Conservation (phyloP, 2,888 invertebrate genomes). For the Hirtodrosophila histrioides region DNA sequence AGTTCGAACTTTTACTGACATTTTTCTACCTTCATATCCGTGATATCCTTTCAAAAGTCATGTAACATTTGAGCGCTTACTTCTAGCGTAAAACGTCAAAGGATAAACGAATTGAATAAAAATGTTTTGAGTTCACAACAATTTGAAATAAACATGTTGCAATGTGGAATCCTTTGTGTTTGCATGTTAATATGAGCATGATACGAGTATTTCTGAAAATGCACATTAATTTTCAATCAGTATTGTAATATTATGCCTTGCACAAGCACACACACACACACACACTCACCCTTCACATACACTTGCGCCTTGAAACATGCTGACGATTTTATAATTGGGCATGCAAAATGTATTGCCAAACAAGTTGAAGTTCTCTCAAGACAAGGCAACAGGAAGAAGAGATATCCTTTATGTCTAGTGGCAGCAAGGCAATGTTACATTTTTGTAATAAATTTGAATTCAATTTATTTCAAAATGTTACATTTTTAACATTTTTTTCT, state of each 20-base stretch:
- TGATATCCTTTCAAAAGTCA: no score
- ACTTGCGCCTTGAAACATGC: constrained; percentile 10
- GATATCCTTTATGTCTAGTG: not conserved
- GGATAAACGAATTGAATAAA: not conserved
- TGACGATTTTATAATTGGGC: constrained; percentile 51
- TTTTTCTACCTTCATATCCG: no score
- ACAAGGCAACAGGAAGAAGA: not conserved
- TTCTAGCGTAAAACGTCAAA: constrained; percentile 4
- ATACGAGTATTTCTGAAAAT: constrained; percentile 17
- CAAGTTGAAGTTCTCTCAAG: not conserved
- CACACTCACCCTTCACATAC: not conserved
- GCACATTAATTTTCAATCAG: constrained; percentile 45
- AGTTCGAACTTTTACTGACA: no score
- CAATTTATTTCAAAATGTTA: no score
- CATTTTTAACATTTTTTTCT: no score
- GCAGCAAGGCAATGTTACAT: no score
- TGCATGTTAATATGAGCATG: constrained; percentile 33
- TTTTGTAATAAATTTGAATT: no score
- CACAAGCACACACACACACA: not conserved
- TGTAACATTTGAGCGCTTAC: no score
- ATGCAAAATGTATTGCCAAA: constrained; percentile 16
- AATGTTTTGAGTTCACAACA: constrained; percentile 1
- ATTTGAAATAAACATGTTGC: constrained; percentile 3
- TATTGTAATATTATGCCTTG: constrained; percentile 29
- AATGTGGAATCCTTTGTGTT: not conserved